Conservation (phyloP, 2,113 vertebrate genomes). For the Pomatorhinus ruficollis region DNA sequence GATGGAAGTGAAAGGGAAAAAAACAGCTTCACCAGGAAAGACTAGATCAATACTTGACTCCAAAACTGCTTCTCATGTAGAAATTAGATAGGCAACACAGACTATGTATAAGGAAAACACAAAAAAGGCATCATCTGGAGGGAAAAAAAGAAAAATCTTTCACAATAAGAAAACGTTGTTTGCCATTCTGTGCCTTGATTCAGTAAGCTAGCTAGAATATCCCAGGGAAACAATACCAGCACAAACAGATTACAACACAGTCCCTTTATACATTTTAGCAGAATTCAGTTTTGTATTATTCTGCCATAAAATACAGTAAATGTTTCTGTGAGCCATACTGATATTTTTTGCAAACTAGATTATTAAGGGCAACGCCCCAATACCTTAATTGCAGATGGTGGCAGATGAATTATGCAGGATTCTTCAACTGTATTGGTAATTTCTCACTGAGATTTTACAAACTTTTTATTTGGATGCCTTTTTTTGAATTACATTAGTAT, state of each 20-base stretch:
- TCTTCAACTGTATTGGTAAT: not conserved
- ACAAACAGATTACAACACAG: not conserved
- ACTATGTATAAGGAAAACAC: not conserved
- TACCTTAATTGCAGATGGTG: not conserved
- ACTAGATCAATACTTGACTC: not conserved
- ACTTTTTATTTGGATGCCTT: not conserved
- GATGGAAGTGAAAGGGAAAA: not conserved
- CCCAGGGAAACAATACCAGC: not conserved
- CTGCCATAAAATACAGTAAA: not conserved
- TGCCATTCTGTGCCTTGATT: not conserved
- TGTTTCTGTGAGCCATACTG: not conserved
- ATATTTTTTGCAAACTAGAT: not conserved
- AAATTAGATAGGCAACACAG: not conserved
- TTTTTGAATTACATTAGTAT: conserved; percentile 4
- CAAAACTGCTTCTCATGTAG: not conserved
- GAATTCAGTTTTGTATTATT: not conserved
- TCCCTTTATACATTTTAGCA: not conserved
- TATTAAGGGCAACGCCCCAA: not conserved
- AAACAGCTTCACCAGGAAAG: not conserved
- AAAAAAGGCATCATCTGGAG: not conserved
- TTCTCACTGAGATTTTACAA: not conserved
- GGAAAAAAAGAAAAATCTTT: not conserved
- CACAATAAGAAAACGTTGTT: not conserved
- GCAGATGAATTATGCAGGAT: not conserved
- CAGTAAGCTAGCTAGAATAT: not conserved